Conservation (phyloP, 2,888 invertebrate genomes). For the Synanthedon tipuliformis region DNA sequence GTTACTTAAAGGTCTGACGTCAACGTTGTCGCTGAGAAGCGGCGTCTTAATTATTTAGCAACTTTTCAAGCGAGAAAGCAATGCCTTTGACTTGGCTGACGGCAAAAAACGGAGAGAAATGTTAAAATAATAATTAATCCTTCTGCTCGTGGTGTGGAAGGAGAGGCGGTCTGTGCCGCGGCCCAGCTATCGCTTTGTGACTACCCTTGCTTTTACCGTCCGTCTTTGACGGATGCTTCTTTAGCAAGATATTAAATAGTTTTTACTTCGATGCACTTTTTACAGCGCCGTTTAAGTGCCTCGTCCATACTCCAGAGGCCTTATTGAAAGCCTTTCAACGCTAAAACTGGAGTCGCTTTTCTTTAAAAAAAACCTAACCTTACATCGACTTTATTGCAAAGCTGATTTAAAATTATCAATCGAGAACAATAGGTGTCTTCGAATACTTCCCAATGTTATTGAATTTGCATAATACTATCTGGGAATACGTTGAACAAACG, state of each 20-base stretch:
- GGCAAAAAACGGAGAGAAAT: slow-evolving; percentile 61
- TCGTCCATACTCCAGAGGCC: slow-evolving; percentile 13
- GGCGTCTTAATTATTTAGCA: slow-evolving; percentile 64
- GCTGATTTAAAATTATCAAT: slow-evolving; percentile 22
- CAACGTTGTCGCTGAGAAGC: slow-evolving; percentile 49
- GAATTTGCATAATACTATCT: slow-evolving; percentile 52
- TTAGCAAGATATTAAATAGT: slow-evolving; percentile 64
- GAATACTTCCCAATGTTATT: slow-evolving; percentile 19
- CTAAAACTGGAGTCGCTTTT: background rate
- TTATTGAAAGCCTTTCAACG: slow-evolving; percentile 16
- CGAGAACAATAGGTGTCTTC: slow-evolving; percentile 31
- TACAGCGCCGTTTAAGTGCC: slow-evolving; percentile 25
- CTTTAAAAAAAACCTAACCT: background rate
- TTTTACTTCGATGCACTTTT: slow-evolving; percentile 52
- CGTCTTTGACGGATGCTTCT: slow-evolving; percentile 44
- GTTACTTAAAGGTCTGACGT: slow-evolving; percentile 36
- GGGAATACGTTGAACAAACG: slow-evolving; percentile 31
- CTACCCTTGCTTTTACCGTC: slow-evolving; percentile 43
- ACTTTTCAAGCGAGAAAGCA: slow-evolving; percentile 60
- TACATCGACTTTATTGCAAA: background rate
- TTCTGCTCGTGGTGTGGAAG: slow-evolving; percentile 18
- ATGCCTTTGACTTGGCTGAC: slow-evolving; percentile 62
- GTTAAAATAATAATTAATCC: slow-evolving; percentile 71
- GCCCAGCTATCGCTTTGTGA: slow-evolving; percentile 43
- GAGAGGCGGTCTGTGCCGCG: slow-evolving; percentile 8